Conservation (phyloP, 2,888 invertebrate genomes). For the Tiliacea citrago region DNA sequence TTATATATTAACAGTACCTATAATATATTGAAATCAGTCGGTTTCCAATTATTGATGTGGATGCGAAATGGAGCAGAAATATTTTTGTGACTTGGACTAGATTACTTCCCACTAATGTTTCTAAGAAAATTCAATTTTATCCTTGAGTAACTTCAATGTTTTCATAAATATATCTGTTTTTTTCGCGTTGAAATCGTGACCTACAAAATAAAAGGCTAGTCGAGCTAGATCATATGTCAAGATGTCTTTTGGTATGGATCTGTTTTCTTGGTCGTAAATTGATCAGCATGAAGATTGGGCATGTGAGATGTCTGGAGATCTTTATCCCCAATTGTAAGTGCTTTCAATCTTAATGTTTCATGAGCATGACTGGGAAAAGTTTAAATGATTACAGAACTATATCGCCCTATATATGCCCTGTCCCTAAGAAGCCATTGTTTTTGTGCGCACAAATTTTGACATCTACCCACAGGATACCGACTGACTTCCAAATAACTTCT, state of each 20-base stretch:
- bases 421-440: background rate
- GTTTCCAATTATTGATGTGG: slow-evolving; percentile 13
- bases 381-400: background rate
- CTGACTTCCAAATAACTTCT: slow-evolving; percentile 50
- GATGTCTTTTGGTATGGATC: background rate
- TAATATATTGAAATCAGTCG: slow-evolving; percentile 45
- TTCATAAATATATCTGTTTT: slow-evolving; percentile 21
- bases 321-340: slow-evolving; percentile 1
- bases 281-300: slow-evolving; percentile 23
- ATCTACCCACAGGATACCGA: slow-evolving; percentile 2
- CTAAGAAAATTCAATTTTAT: slow-evolving; percentile 32
- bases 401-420: no score
- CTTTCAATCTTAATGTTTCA: background rate
- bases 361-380: background rate
- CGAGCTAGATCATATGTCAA: background rate
- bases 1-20: slow-evolving; percentile 37
- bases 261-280: background rate
- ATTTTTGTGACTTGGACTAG: background rate
- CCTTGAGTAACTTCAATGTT: slow-evolving; percentile 15
- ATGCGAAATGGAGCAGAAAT: background rate
- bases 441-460: background rate
- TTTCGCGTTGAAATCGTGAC: slow-evolving; percentile 3
- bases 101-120: background rate
- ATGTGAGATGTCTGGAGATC: slow-evolving; percentile 6
- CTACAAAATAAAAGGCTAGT: background rate